Evolutionary conservation across 2,113 vertebrate species (phyloP), one percentile per base, ranked within the genome.

Genomic region (Lepus timidus): DNA sequence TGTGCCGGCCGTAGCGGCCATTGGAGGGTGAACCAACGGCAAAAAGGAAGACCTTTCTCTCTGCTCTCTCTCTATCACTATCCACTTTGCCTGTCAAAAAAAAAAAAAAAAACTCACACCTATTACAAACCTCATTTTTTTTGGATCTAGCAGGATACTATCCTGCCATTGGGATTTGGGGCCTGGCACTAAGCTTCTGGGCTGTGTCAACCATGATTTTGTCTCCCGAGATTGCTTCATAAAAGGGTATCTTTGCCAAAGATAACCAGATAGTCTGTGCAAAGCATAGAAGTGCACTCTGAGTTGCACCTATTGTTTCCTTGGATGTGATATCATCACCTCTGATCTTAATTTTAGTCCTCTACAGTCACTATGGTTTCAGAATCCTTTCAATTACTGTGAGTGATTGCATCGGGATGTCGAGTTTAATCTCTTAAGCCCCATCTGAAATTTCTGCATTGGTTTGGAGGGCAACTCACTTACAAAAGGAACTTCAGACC

Each of bases 261-360:
- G 91, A 94, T 74, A 94, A 96, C 76, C 93, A 96, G 89, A 79
- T 90, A 70, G 55, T 83, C 90, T 94, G 75, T n/a, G 70, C 85
- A 85, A 85, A 92, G 87, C 82, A 31, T 64, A 93, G 87, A 80
- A 65, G 81, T 93, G 58, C 78, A 81, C 90, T 93, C 90, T 88
- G 33, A 33, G 88, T 93, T 67, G 27, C 94, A 85, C 73, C 74
- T 90, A 51, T 94, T 97, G 0, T 92, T 90, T 93, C 82, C 88
- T 88, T 96, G 73, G 93, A 93, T 95, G 96, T 95, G 75, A 96
- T 97, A 96, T 95, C 96, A 93, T 92, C 93, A 95, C 95, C 97
- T 97, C 95, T 97, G 97, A 96, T 94, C 97, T 96, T 96, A 88
- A 96, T 95, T 96, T 97, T 95, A 93, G 88, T 96, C 75, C 85